Base-by-base conservation (phyloP, 1,140 invertebrate species). In the Ruditapes philippinarum region DNA sequence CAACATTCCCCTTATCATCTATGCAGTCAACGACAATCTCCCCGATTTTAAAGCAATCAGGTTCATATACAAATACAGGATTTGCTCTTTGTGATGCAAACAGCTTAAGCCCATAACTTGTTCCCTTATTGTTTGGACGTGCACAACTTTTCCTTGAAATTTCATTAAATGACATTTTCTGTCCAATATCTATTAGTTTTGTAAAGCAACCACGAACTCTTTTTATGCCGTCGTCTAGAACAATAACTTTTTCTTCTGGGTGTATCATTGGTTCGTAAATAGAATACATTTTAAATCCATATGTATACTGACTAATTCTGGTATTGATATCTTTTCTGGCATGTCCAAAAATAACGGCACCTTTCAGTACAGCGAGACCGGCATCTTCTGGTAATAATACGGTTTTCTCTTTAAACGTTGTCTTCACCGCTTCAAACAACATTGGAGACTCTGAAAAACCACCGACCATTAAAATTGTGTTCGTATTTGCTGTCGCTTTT, bases 141-240 rank as follows among this genome's bases (percentile, higher is more conserved):
- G 31, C 70, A 0, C 0, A 14, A 14, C 51, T 42, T 12, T 9
- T 28, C 12, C 33, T 4, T 76, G 54, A 22, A 49, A 28, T 19
- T 68, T 97, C 96, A 12, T 96, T 96, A 9, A 96, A 87, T n/a
- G 76, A 85, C 0, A 94, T 88, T 25, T 89, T 40, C 91, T 97
- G 96, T 68, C 96, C 96, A 19, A 94, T 94, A 31, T 94, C 90
- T 5, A 97, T 96, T 86, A 97, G 96, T 88, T 95, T 96, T 88
- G 96, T 96, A 89, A 97, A 96, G n/a, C n/a, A 93, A 92, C 97
- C 96, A 5, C 95, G 94, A 82, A 96, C 95, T 22, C 94, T 91
- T n/a, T 95, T 95, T 65, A 57, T 74, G 14, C 65, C 54, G n/a
- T 86, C n/a, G n/a, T n/a, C n/a, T n/a, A n/a, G n/a, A n/a, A n/a